Evolutionary conservation across 2,888 invertebrate genomes (phyloP).

Genomic region (Zygogramma bicolorata): DNA sequence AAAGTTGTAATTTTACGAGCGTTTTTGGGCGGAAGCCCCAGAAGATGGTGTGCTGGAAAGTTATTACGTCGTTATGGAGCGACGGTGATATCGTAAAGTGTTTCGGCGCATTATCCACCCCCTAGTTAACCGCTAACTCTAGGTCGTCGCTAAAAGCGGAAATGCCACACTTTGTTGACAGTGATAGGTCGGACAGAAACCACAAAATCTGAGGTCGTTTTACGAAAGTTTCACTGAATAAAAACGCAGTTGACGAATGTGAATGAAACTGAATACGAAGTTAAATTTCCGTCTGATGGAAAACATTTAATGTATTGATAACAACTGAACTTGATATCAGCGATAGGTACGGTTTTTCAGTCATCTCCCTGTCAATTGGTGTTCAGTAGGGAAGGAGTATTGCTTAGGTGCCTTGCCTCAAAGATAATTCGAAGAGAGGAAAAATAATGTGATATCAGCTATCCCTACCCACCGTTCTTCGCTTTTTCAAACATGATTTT

Average conservation of each 20-base stretch:
- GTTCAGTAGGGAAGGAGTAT: no score
- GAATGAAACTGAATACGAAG: neutral
- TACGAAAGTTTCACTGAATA: neutral
- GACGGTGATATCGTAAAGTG: slow-evolving; percentile 60
- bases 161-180: slow-evolving; percentile 4
- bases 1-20: slow-evolving; percentile 47
- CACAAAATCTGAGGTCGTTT: neutral
- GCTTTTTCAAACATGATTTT: no score
- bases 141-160: slow-evolving; percentile 34
- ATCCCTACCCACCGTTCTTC: no score
- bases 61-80: slow-evolving; percentile 58
- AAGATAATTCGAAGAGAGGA: no score
- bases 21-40: slow-evolving; percentile 43
- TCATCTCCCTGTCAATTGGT: no score
- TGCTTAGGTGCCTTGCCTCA: no score
- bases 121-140: slow-evolving; percentile 52
- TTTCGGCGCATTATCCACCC: slow-evolving; percentile 58
- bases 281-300: neutral
- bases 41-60: slow-evolving; percentile 49
- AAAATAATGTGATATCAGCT: no score
- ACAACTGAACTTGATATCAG: no score
- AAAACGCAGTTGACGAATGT: neutral
- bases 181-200: neutral
- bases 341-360: no score
- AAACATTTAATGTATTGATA: no score